A percentile compares a stretch with the other conserved stretches of the same genome.
phyloP scores from a whole-genome alignment of 2,888 invertebrate genomes.

The Tachina fera region DNA sequence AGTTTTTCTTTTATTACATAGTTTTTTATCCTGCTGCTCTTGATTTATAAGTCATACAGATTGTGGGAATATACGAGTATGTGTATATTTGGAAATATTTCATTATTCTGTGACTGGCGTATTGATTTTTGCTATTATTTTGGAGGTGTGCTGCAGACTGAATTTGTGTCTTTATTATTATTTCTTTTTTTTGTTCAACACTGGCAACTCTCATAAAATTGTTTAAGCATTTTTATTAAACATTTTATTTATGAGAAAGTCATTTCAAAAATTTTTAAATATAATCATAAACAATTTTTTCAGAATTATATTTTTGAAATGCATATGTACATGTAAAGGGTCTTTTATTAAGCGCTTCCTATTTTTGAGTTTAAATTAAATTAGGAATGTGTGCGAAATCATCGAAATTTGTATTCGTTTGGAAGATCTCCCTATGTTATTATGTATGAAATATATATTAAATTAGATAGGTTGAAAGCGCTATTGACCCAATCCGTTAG shows the following conservation, averaged over 20 bases:
- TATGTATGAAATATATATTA: no score
- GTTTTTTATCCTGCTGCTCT: conserved; percentile 60
- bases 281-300: background rate
- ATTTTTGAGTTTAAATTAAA: no score
- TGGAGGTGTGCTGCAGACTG: conserved; percentile 2
- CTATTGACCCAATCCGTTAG: no score
- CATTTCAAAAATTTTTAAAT: background rate
- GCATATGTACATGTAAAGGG: no score
- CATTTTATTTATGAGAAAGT: background rate
- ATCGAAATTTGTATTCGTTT: no score
- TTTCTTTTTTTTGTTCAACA: background rate
- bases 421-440: no score
- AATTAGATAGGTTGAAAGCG: no score
- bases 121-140: conserved; percentile 50
- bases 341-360: no score
- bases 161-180: background rate
- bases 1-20: conserved; percentile 5
- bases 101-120: conserved; percentile 60
- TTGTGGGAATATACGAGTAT: conserved; percentile 65
- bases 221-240: conserved; percentile 18
- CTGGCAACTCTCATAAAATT: background rate
- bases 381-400: no score
- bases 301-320: background rate
- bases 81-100: conserved; percentile 55
- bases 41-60: conserved; percentile 69